Evolutionary conservation across 2,888 invertebrate genomes (phyloP), one percentile per base, ranked within the genome.

Genomic region (Zaprionus lineosus): DNA sequence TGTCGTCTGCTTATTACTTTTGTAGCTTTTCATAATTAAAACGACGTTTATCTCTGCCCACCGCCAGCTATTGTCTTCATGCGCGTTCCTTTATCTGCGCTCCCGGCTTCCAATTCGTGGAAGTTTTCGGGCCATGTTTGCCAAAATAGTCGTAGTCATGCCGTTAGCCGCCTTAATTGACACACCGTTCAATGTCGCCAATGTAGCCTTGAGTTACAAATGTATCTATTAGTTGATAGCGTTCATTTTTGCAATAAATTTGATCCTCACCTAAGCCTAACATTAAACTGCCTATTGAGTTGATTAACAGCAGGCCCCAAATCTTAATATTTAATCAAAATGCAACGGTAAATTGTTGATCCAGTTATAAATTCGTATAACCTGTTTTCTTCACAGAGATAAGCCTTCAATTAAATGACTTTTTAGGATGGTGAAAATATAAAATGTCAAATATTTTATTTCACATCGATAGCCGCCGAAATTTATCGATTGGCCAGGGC

Each of bases 1-100:
- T 78, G 78, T 78, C 44, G 61, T 46, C 72, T 71, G 72, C 85
- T 78, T 85, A 78, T 78, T 85, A 71, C 68, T 63, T 72, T 64
- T 79, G 47, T 83, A 61, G 62, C 58, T 79, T 56, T 68, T 72
- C 52, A 68, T 71, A 68, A 85, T 85, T 83, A 79, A 84, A 62
- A 41, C 83, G 14, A 63, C 61, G 55, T 66, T 74, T 85, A 74
- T 78, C 64, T 74, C 19, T 6, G 34, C 3, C 15, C 9, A 4
- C 11, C 19, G 11, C 19, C 11, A 15, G 15, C 43, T 41, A 51
- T 37, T 43, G 39, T 28, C 33, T 43, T 51, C 12, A n/a, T n/a
- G n/a, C 28, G 3, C 34, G 2, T 29, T 58, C 52, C 9, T 21
- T 50, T 69, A 53, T 66, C 66, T 46, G 1, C 11, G 9, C 36